Base-by-base conservation (phyloP, 2,797 vertebrate species). In the Liasis olivaceus region DNA sequence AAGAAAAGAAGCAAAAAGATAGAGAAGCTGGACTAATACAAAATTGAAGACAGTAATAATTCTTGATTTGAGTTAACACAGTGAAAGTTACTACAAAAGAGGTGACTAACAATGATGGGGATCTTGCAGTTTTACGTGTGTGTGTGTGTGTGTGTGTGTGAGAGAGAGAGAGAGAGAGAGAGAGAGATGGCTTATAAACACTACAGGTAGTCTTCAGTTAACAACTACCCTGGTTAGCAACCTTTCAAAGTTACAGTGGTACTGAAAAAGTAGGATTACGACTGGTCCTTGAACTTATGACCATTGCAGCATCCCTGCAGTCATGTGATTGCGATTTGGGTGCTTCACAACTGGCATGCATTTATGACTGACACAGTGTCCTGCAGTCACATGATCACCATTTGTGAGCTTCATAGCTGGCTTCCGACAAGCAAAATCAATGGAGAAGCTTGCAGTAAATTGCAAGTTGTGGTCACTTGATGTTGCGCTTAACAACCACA, bases 1-100 rank as follows among this genome's bases (percentile, higher is more conserved):
- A n/a, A 20, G 51, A 54, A 42, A 54, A 54, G 14, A 1, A 0
- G 36, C 47, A 22, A 36, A 58, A 64, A 4, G 12, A 56, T 3
- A 0, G 93, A 94, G 94, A 92, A 95, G 90, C 94, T 96, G 28
- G 20, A n/a, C 58, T 42, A 66, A 96, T 0, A 2, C 47, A 13
- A 95, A 94, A 93, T 12, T 11, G 20, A 85, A 77, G 59, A 28
- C 56, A n/a, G 26, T 28, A 77, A 42, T 42, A 54, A 17, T 42
- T 56, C 47, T 20, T 89, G 47, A 51, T 69, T 15, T 64, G 26
- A 51, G 12, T 64, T 89, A 69, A 69, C 28, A 22, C 26, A 58
- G 9, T 56, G n/a, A 56, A 51, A 89, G 17, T 66, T 66, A 31
- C 87, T 63, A 28, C 20, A 63, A 62, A 47, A 88, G 36, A 63